These are phyloP conservation scores for Cancer borealis DNA, from an alignment of 2,888 invertebrate species.

Conservation along the genomic window DNA sequence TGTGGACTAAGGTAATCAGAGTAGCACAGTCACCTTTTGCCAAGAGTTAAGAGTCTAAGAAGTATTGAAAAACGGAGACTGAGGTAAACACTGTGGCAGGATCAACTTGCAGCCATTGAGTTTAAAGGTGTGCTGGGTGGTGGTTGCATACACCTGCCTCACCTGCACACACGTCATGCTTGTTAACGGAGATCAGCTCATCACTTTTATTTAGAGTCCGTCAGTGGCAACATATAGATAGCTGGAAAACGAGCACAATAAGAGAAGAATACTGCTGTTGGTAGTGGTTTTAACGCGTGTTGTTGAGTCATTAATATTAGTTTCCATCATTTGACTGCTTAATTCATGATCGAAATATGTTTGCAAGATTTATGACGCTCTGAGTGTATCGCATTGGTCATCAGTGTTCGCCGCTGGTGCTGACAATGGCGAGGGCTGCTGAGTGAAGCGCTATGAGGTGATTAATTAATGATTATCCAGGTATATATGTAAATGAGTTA, in stretches of 20 bases:
- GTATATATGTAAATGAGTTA: slow-evolving; percentile 3
- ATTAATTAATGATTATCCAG: background rate
- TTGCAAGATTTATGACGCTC: background rate
- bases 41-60: no score
- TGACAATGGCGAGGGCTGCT: background rate
- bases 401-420: background rate
- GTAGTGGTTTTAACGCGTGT: background rate
- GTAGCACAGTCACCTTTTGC: no score
- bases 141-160: no score
- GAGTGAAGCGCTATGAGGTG: slow-evolving; percentile 20
- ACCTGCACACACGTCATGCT: no score
- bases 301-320: background rate
- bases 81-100: no score
- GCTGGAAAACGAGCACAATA: background rate
- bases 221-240: background rate
- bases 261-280: background rate
- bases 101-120: no score
- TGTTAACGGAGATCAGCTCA: no score
- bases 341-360: background rate
- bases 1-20: no score
- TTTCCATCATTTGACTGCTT: background rate
- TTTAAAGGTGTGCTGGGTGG: no score
- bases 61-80: no score
- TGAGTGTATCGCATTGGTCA: background rate
- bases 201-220: no score